Percentiles rank a stretch among this genome's conserved stretches.
Conservation (phyloP, 2,888 invertebrate species). For the Rhingia rostrata region DNA sequence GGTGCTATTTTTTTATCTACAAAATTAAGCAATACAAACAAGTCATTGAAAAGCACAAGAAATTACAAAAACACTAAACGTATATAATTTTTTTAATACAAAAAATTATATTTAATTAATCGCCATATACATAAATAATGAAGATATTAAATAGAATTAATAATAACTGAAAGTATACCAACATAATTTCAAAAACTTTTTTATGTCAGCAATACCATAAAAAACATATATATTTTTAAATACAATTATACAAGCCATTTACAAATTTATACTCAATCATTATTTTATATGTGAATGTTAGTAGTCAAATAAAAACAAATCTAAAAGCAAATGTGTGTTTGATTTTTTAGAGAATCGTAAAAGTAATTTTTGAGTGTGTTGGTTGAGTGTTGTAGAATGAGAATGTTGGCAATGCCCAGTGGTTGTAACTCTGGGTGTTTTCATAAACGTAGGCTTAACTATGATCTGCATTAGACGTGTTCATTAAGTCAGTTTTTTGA, state of each 20-base stretch:
- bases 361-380: too few relatives aligned
- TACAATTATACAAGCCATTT: constrained; percentile 40
- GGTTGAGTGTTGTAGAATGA: too few relatives aligned
- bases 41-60: constrained; percentile 47
- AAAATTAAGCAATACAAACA: constrained; percentile 17
- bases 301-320: too few relatives aligned
- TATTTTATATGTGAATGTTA: not conserved
- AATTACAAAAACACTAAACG: not conserved
- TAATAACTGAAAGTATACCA: constrained; percentile 1
- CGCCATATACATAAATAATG: constrained; percentile 20
- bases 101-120: constrained; percentile 2
- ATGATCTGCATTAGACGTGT: too few relatives aligned
- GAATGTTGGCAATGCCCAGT: too few relatives aligned
- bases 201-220: not conserved
- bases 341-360: too few relatives aligned
- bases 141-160: not conserved
- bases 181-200: not conserved
- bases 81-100: constrained; percentile 7
- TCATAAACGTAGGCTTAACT: too few relatives aligned
- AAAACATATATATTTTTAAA: constrained; percentile 49
- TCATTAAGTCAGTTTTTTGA: too few relatives aligned
- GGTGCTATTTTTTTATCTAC: constrained; percentile 47
- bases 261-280: constrained; percentile 58
- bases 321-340: too few relatives aligned
- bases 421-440: too few relatives aligned